Base-by-base conservation (phyloP, 1,140 invertebrate genomes). In the Gonatopus flavifemur region DNA sequence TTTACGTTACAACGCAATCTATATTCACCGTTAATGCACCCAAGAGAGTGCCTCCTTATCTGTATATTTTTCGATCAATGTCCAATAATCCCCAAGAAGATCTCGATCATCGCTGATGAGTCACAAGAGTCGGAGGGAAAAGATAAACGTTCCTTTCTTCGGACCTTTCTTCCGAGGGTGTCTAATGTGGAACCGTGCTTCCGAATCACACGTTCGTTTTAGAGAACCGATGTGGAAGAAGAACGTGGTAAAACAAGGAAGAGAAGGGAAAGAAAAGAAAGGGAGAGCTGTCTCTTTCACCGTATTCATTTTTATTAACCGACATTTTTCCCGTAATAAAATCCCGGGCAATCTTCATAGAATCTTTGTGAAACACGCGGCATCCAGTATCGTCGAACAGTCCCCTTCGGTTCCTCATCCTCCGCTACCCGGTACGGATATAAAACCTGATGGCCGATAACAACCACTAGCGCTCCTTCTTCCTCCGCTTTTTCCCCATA, bases 361-460 rank as follows among this genome's bases (percentile, higher is more conserved):
- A 78, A 78, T 78, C 76, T 77, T 78, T 74, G 71, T 68, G 73
- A 77, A 74, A 78, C 76, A 77, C 71, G 74, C 72, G 73, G 70
- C 72, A 76, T 74, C 70, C 69, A 67, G 74, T 75, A 74, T 73
- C 71, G 72, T 64, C 62, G 62, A 55, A 57, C 57, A 48, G 46
- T 62, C 46, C 45, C 55, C 52, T 43, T 58, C 35, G 49, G 45
- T 44, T 37, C 54, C 21, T 38, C 39, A 31, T n/a, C 38, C 36
- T 44, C 36, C 49, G 19, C 31, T 20, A 28, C 32, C 44, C 59
- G 56, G 62, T 60, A 62, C 52, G 70, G 72, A 75, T 75, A 78
- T 78, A 78, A 78, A 77, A 77, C 76, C 70, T 74, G 76, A 78
- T 78, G 74, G 74, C 75, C 76, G 75, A 78, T 78, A 78, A 77